Percentiles rank a stretch among this genome's conserved stretches.
Evolutionary conservation across 2,113 vertebrate genomes (phyloP).

Genomic region (Pleuronectes platessa): DNA sequence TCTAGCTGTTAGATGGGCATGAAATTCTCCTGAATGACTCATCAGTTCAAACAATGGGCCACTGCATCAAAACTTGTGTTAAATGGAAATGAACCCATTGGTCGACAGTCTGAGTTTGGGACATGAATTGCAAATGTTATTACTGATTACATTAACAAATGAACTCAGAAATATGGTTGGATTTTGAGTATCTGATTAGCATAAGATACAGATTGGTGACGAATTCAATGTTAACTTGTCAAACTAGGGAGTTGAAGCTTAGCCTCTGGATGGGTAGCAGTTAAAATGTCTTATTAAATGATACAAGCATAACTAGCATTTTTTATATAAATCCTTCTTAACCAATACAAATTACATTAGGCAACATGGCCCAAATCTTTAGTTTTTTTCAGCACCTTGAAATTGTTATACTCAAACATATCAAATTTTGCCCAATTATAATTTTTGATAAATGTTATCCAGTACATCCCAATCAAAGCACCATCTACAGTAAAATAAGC

Average conservation of each 20-base stretch:
- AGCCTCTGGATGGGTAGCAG: too few relatives aligned
- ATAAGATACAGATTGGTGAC: background rate
- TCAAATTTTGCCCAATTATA: too few relatives aligned
- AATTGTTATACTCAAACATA: too few relatives aligned
- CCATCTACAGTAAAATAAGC: too few relatives aligned
- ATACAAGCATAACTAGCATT: too few relatives aligned
- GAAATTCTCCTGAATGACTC: constrained; percentile 3
- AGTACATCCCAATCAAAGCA: too few relatives aligned
- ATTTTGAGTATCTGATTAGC: background rate
- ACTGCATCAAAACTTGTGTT: background rate
- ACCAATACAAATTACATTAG: background rate
- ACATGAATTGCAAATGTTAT: background rate
- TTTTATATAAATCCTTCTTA: background rate
- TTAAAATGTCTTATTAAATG: too few relatives aligned
- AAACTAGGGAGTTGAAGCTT: too few relatives aligned
- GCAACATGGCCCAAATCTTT: background rate
- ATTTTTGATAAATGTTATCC: too few relatives aligned
- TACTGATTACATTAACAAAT: background rate
- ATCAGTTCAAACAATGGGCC: background rate
- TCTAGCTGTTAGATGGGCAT: background rate
- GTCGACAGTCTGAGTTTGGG: background rate
- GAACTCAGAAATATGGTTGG: background rate
- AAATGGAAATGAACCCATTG: background rate
- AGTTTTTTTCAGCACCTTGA: too few relatives aligned
- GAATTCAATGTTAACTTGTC: background rate